A percentile compares a stretch with the other conserved stretches of the same genome.
phyloP scores from a whole-genome alignment of 2,797 vertebrate genomes.

The Pogoniulus pusillus region DNA sequence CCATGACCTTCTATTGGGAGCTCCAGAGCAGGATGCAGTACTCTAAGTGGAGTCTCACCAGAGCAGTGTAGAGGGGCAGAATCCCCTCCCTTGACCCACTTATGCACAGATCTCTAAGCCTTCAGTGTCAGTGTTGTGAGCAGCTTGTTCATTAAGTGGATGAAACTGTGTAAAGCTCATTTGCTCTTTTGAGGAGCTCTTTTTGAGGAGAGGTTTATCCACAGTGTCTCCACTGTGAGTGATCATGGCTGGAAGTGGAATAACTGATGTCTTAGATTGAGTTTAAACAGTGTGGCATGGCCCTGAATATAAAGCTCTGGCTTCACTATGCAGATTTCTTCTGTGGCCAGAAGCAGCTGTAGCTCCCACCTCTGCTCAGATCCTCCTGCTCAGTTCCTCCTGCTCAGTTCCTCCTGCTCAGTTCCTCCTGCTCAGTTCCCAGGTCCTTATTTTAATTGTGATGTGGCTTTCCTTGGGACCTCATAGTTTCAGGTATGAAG shows the following conservation, averaged over 20 bases:
- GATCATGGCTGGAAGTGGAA: constrained; percentile 1
- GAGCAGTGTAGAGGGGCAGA: too few relatives aligned
- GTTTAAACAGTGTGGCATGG: background rate
- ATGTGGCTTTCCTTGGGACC: background rate
- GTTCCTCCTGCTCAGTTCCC: background rate
- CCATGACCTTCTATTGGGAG: too few relatives aligned
- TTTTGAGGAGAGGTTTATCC: constrained; percentile 6
- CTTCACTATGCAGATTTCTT: background rate
- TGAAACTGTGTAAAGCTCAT: background rate
- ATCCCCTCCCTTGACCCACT: background rate
- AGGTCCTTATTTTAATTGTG: background rate
- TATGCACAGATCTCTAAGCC: background rate
- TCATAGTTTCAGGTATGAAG: background rate
- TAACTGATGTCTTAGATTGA: constrained; percentile 10
- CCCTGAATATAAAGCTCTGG: background rate
- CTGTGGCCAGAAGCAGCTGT: background rate
- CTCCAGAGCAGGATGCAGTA: too few relatives aligned
- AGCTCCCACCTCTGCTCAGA: background rate
- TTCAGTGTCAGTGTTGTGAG: background rate
- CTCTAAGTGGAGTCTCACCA: too few relatives aligned
- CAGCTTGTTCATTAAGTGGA: background rate
- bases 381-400: background rate
- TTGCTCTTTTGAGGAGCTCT: background rate
- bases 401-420: background rate
- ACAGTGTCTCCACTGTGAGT: background rate